Conservation (phyloP, 2,113 vertebrate genomes). For the Amia ocellicauda region DNA sequence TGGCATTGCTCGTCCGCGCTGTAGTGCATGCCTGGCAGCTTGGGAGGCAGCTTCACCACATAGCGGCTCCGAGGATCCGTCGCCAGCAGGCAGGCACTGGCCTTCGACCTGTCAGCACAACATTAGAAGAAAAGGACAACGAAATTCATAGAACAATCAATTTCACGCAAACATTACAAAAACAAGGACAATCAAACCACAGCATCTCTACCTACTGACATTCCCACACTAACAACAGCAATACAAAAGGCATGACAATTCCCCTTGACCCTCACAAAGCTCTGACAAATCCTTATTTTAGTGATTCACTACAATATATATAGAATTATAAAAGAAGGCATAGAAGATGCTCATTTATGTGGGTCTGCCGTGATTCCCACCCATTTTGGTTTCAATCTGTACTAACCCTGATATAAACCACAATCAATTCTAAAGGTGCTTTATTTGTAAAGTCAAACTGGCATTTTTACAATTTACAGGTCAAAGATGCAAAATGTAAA, state of each 20-base stretch:
- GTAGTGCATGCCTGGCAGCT: conserved; percentile 96
- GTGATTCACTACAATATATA: no score
- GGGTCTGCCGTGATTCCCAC: no score
- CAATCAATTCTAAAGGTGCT: no score
- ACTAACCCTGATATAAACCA: no score
- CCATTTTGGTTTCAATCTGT: no score
- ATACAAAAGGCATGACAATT: background rate
- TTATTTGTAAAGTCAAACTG: no score
- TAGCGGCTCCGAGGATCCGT: conserved; percentile 83
- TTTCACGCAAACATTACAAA: background rate
- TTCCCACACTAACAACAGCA: conserved; percentile 12
- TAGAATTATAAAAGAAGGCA: no score
- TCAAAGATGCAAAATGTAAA: no score
- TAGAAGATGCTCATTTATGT: no score
- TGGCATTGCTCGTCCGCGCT: conserved; percentile 92
- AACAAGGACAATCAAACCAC: conserved; percentile 9
- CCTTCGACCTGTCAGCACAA: conserved; percentile 78
- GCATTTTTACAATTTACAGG: no score
- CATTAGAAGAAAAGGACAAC: background rate
- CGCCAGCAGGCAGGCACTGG: conserved; percentile 79
- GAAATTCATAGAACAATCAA: background rate
- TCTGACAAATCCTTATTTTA: no score
- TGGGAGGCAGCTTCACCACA: conserved; percentile 77
- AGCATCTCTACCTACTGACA: background rate
- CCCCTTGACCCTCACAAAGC: background rate